These are phyloP conservation scores for Hemistola chrysoprasaria DNA, from an alignment of 2,888 invertebrate species.

Conservation along the genomic window DNA sequence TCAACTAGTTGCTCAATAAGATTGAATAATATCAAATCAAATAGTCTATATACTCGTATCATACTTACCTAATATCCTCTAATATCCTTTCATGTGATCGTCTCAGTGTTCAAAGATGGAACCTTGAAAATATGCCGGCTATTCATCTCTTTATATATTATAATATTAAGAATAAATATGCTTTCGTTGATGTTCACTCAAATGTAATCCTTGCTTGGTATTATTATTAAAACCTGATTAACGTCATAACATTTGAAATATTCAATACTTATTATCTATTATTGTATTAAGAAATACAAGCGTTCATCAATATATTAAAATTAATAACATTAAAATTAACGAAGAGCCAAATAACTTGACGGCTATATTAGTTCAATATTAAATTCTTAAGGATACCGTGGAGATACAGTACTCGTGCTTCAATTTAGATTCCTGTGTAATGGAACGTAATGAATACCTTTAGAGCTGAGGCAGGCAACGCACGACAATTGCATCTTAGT, in stretches of 20 bases:
- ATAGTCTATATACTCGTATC: constrained; percentile 28
- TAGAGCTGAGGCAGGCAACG: constrained; percentile 25
- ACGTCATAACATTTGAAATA: too few relatives aligned
- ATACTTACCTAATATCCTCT: too few relatives aligned
- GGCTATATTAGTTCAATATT: not conserved
- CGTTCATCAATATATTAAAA: too few relatives aligned
- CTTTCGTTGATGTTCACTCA: constrained; percentile 11
- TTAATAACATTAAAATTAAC: too few relatives aligned
- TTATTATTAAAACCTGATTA: constrained; percentile 31
- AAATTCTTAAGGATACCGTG: constrained; percentile 40
- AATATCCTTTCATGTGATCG: constrained; percentile 33
- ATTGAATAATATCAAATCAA: constrained; percentile 44
- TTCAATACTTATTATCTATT: too few relatives aligned
- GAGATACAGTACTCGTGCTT: constrained; percentile 35
- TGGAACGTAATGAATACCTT: constrained; percentile 36
- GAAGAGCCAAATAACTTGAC: constrained; percentile 18
- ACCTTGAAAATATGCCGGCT: constrained; percentile 22
- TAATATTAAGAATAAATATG: constrained; percentile 13
- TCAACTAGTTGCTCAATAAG: constrained; percentile 33
- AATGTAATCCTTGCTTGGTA: constrained; percentile 23
- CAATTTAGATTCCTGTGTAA: constrained; percentile 45
- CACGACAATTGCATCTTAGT: constrained; percentile 25
- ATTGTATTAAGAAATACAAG: too few relatives aligned
- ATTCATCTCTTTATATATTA: constrained; percentile 17
- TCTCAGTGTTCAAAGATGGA: constrained; percentile 26